Evolutionary conservation across 2,888 invertebrate species (phyloP), one percentile per base, ranked within the genome.

Genomic region (Lycocerus yunnanus): DNA sequence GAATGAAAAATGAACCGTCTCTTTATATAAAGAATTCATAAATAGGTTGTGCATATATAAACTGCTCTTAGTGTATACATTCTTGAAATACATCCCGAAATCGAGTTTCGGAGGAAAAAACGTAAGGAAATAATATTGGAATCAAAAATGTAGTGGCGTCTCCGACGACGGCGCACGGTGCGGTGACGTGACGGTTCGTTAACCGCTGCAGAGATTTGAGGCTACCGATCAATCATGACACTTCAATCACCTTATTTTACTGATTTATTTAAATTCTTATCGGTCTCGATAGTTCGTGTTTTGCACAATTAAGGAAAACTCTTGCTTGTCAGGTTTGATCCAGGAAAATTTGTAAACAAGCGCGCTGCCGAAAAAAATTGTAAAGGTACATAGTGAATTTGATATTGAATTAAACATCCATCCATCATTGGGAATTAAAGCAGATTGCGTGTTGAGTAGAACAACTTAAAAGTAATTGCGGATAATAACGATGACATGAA

Each of bases 401-500:
- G 72, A 65, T 69, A 66, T 60, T 69, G 73, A 73, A 69, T 73
- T 73, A 73, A 73, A 69, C 66, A 43, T 73, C 66, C 73, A 73
- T 73, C 66, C 65, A 69, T 73, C 73, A 73, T 69, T 60, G 59
- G 43, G 69, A 69, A 69, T 73, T 73, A 69, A 72, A 69, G 69
- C 27, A 69, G 68, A 73, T 73, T 73, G 73, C 73, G 73, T 73
- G 73, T 24, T 60, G 60, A 66, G 69, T 21, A 60, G 69, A 69
- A 60, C 65, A 59, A 69, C 21, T 69, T 58, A 69, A 66, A 69
- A 69, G 74, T 71, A 74, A 74, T 74, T 74, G 74, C 63, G 71
- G 74, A 74, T 74, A 74, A 74, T 76, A 76, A 76, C 71, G 73
- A 76, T 74, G 73, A 76, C 71, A 74, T 74, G 73, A 69, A 69